Conservation (phyloP, 2,888 invertebrate genomes). For the Tetheella fluctuosa region DNA sequence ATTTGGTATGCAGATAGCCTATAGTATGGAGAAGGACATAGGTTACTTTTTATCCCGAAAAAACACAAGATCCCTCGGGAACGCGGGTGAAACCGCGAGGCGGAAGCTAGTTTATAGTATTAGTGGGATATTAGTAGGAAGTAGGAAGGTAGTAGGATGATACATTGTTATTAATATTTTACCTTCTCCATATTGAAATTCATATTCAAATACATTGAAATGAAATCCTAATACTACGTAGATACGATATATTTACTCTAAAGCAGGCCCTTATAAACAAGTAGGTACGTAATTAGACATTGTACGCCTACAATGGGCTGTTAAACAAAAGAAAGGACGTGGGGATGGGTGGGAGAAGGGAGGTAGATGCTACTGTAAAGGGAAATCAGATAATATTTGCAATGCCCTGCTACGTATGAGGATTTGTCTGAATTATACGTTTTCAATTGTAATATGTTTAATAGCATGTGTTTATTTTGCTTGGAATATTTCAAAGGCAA, state of each 20-base stretch:
- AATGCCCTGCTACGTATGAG: slow-evolving; percentile 12
- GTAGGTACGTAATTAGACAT: slow-evolving; percentile 14
- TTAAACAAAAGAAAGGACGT: slow-evolving; percentile 16
- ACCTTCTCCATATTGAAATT: neutral
- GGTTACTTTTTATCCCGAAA: too few species aligned
- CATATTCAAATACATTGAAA: neutral
- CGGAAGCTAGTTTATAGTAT: too few species aligned
- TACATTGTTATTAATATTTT: too few species aligned
- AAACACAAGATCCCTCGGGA: too few species aligned
- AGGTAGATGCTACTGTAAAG: slow-evolving; percentile 14
- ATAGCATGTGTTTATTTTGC: neutral
- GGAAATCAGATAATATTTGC: slow-evolving; percentile 21
- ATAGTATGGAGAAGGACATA: too few species aligned
- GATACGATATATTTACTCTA: neutral
- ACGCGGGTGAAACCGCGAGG: too few species aligned
- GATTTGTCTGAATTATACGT: neutral
- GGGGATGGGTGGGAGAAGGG: neutral
- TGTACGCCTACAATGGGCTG: slow-evolving; percentile 11
- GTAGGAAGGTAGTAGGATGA: too few species aligned
- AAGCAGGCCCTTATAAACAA: slow-evolving; percentile 13
- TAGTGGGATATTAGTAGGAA: too few species aligned
- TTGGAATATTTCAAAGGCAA: neutral
- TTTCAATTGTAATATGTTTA: neutral
- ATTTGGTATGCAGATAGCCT: too few species aligned
- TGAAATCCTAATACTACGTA: neutral